Conservation (phyloP, 2,113 vertebrate species). For the Calidris pygmaea region DNA sequence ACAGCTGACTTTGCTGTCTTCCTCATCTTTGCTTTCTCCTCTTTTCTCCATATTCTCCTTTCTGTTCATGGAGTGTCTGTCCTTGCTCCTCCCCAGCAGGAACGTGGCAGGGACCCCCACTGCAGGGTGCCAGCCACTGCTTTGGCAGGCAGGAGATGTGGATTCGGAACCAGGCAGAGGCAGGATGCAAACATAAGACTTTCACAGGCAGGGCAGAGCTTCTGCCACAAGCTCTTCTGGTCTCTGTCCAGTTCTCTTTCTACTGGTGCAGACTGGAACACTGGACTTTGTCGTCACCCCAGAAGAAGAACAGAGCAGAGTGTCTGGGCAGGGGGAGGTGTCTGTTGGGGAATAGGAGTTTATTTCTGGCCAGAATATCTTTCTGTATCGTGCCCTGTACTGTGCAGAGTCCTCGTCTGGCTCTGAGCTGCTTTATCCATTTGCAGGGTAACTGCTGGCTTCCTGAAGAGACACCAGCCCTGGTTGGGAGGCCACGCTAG, state of each 20-base stretch:
- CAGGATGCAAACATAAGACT: neutral
- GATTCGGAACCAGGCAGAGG: neutral
- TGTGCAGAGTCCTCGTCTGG: neutral
- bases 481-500: neutral
- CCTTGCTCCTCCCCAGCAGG: neutral
- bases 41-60: neutral
- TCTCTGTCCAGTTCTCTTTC: neutral
- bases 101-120: neutral
- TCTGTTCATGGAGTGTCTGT: neutral
- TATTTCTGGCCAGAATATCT: neutral
- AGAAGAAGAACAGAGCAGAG: neutral
- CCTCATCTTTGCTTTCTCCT: neutral
- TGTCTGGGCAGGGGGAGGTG: neutral
- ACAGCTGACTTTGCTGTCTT: neutral
- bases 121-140: neutral
- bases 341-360: neutral
- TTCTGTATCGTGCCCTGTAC: neutral
- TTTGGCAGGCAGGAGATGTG: neutral
- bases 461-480: neutral
- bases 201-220: neutral
- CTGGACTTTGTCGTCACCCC: neutral
- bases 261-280: neutral
- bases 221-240: neutral
- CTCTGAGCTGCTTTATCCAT: neutral
- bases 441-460: neutral